Conservation (phyloP, 2,113 vertebrate species). For the Arizona elegans region DNA sequence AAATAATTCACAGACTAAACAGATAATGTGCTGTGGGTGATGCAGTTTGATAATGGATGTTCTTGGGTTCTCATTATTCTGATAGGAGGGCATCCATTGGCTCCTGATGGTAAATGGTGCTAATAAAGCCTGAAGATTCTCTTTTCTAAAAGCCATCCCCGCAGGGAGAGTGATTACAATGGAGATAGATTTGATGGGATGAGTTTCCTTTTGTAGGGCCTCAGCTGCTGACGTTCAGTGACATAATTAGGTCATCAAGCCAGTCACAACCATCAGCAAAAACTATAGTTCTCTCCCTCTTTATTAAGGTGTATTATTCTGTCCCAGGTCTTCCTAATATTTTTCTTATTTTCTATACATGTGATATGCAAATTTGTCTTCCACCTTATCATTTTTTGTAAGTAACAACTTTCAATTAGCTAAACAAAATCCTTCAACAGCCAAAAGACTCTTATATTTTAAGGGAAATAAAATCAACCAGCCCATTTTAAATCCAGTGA, state of each 20-base stretch:
- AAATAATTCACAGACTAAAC: constrained; percentile 13
- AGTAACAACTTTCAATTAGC: constrained; percentile 62
- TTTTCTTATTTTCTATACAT: constrained; percentile 21
- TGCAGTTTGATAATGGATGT: constrained; percentile 54
- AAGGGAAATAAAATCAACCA: constrained; percentile 56
- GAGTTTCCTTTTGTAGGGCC: constrained; percentile 81
- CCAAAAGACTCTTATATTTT: constrained; percentile 57
- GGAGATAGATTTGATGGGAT: constrained; percentile 81
- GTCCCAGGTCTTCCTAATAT: constrained; percentile 72
- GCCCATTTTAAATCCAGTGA: constrained; percentile 56
- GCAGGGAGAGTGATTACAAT: constrained; percentile 73
- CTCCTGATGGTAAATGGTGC: constrained; percentile 77
- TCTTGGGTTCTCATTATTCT: constrained; percentile 56
- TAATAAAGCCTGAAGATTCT: constrained; percentile 81
- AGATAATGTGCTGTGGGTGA: constrained; percentile 21
- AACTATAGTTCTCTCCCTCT: constrained; percentile 77
- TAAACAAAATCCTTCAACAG: constrained; percentile 46
- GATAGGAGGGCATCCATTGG: constrained; percentile 58
- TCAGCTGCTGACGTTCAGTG: constrained; percentile 81
- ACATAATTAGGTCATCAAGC: constrained; percentile 90
- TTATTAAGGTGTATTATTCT: constrained; percentile 82
- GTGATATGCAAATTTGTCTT: neutral
- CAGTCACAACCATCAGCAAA: constrained; percentile 82
- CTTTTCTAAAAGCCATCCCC: constrained; percentile 74
- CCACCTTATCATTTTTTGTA: constrained; percentile 21